These are phyloP conservation scores for Acrocephalus kingi DNA, from an alignment of 2,113 vertebrate species.

Conservation along the genomic window DNA sequence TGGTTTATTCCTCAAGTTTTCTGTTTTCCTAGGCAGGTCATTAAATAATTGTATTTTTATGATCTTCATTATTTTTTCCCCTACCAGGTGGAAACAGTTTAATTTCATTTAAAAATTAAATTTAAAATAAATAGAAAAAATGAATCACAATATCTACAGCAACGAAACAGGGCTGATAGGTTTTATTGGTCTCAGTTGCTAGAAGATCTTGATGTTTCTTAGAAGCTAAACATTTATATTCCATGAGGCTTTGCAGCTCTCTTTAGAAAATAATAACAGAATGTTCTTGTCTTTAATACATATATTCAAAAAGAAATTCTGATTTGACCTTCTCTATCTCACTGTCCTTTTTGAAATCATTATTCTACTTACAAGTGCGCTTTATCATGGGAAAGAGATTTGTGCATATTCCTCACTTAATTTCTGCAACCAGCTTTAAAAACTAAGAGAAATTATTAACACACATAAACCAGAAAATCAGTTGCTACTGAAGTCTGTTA, in stretches of 20 bases:
- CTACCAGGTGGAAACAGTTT: background rate
- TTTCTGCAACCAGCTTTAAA: background rate
- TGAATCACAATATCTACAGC: background rate
- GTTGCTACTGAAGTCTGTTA: background rate
- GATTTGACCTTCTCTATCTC: background rate
- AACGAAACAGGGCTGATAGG: background rate
- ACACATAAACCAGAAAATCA: background rate
- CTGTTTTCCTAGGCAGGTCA: background rate
- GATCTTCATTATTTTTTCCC: background rate
- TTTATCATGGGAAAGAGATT: background rate
- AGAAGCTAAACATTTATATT: background rate
- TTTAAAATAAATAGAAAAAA: constrained; percentile 3
- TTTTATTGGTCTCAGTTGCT: background rate
- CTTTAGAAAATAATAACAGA: constrained; percentile 1
- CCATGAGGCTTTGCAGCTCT: background rate
- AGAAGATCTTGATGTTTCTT: background rate
- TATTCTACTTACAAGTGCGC: background rate
- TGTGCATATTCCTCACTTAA: background rate
- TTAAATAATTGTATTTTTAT: background rate
- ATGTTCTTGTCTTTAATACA: background rate
- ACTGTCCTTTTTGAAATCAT: background rate
- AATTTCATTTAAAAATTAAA: constrained; percentile 4
- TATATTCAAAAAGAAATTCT: background rate
- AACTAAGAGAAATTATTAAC: background rate
- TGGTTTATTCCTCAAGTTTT: background rate